Evolutionary conservation across 2,113 vertebrate genomes (phyloP), one percentile per base, ranked within the genome.

Genomic region (Tychaedon coryphoeus): DNA sequence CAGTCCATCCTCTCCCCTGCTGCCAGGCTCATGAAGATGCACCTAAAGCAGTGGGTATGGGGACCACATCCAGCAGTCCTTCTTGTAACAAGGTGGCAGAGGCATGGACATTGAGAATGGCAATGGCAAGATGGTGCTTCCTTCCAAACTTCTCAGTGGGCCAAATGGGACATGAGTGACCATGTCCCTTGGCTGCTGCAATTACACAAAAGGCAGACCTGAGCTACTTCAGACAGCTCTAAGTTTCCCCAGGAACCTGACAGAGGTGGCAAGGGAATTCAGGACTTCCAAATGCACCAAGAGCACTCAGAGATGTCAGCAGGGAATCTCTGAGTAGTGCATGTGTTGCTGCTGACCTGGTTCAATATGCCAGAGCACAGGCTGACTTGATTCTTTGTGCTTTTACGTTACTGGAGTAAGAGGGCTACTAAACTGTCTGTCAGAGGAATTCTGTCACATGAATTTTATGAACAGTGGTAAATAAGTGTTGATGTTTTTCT

Each of bases 401-500:
- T 80, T 86, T 90, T 50, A 47, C 26, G 40, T 40, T 66, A 57
- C 54, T 80, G 60, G 58, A 92, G 64, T 82, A 77, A 88, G 64
- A 86, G 26, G 43, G 75, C 51, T 54, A 5, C 91, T 83, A 47
- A 95, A 69, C 75, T 80, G 54, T 57, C 58, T 90, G 72, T 74
- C 3, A 7, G 82, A 84, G 51, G 65, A 92, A 71, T 94, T 95
- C 86, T 88, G 51, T 77, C 79, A 56, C 58, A 77, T 60, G 57
- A 29, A 71, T 90, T 93, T 95, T 96, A 94, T 84, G 88, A 75
- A 67, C 75, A 92, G 88, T 77, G 56, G 79, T 95, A 93, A 96
- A 84, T 86, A 95, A 96, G 92, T 81, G 86, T 88, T 91, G 92
- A 93, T 91, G 84, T 86, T 96, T 93, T 86, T 64, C 86, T 91